These are phyloP conservation scores for Brachypalpus laphriformis DNA, from an alignment of 2,888 invertebrate genomes.

Conservation along the genomic window DNA sequence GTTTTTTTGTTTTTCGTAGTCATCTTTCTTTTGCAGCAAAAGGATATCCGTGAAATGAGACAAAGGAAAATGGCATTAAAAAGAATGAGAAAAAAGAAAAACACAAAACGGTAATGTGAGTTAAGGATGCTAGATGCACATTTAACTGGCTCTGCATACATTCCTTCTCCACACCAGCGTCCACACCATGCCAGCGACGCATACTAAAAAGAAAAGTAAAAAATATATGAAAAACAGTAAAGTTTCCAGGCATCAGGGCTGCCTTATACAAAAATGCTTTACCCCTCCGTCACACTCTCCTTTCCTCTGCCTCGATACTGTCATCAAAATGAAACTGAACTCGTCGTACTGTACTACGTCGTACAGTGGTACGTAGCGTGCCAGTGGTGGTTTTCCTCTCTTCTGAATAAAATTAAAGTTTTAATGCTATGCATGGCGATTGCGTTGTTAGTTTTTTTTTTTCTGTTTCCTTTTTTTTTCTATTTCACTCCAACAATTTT, in stretches of 20 bases:
- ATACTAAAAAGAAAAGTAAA: conserved; percentile 29
- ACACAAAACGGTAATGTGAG: conserved; percentile 70
- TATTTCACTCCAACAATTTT: too few species aligned
- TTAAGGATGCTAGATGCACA: conserved; percentile 69
- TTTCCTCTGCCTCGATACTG: conserved; percentile 34
- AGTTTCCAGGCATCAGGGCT: conserved; percentile 48
- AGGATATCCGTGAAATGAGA: conserved; percentile 65
- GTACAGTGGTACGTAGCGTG: conserved; percentile 22
- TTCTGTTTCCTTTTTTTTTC: neutral
- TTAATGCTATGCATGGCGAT: conserved; percentile 75
- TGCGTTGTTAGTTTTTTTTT: conserved; percentile 57
- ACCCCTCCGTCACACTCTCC: conserved; percentile 32
- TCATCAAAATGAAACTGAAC: conserved; percentile 67
- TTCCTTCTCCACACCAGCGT: conserved; percentile 26
- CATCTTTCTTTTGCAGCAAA: conserved; percentile 58
- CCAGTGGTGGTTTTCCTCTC: conserved; percentile 37
- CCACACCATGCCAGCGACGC: conserved; percentile 22
- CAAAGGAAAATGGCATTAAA: conserved; percentile 58
- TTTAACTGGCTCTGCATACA: conserved; percentile 69
- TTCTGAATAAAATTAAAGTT: conserved; percentile 75
- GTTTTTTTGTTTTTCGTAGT: conserved; percentile 38
- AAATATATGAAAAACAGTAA: conserved; percentile 64
- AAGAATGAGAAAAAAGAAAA: conserved; percentile 23
- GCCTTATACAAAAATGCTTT: conserved; percentile 36
- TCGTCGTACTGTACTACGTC: conserved; percentile 51